Conservation (phyloP, 2,888 invertebrate species). For the Calliopum simillimum region DNA sequence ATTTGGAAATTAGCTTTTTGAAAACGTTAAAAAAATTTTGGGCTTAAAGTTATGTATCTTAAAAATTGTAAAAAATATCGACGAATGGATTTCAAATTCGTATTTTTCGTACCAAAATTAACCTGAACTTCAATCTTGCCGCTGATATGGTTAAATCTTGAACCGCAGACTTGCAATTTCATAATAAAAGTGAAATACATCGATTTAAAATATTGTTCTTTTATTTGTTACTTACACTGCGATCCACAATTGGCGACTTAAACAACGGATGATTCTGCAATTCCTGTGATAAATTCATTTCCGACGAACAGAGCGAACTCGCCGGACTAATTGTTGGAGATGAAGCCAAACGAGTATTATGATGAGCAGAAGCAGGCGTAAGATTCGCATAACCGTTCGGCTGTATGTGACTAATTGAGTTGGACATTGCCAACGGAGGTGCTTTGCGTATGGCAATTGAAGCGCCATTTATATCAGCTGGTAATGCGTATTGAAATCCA, state of each 20-base stretch:
- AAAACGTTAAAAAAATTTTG: too few species aligned
- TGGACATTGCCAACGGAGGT: constrained; percentile 61
- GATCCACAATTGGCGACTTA: constrained; percentile 73
- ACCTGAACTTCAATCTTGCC: too few species aligned
- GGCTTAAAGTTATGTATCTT: too few species aligned
- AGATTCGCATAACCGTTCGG: constrained; percentile 59
- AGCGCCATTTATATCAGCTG: constrained; percentile 50
- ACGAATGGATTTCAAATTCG: too few species aligned
- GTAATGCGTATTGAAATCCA: constrained; percentile 46
- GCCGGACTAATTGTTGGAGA: constrained; percentile 67
- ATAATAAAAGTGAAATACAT: too few species aligned
- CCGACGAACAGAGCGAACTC: constrained; percentile 66
- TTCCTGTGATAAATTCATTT: constrained; percentile 72
- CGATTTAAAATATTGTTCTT: constrained; percentile 41
- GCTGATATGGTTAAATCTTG: too few species aligned
- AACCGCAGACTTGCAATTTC: too few species aligned
- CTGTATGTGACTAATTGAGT: constrained; percentile 63
- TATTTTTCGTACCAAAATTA: too few species aligned
- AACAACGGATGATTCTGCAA: constrained; percentile 68
- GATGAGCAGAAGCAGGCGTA: constrained; percentile 51
- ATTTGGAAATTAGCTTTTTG: too few species aligned
- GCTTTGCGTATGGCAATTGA: constrained; percentile 50
- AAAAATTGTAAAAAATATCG: too few species aligned
- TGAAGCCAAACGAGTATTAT: constrained; percentile 60
- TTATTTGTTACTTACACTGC: constrained; percentile 71